Evolutionary conservation across 2,888 invertebrate species (phyloP).

Genomic region (Furcula furcula): DNA sequence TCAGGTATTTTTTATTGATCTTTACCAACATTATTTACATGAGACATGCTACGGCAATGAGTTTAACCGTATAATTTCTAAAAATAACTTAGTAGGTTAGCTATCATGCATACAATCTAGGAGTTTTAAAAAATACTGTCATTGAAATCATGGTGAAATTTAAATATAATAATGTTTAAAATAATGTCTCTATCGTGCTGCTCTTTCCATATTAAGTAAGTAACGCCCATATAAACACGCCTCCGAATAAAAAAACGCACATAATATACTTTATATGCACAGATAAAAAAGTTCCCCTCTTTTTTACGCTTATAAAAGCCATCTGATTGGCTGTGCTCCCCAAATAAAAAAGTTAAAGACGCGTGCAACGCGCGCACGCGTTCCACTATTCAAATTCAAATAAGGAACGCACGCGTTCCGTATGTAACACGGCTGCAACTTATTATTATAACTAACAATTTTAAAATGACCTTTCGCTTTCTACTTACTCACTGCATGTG

Average conservation of each 20-base stretch:
- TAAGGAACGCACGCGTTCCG: conserved; percentile 66
- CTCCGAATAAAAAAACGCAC: conserved; percentile 47
- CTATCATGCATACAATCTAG: no score
- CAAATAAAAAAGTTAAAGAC: conserved; percentile 75
- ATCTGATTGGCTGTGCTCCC: conserved; percentile 62
- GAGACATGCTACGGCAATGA: no score
- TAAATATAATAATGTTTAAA: no score
- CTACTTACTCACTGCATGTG: conserved; percentile 3
- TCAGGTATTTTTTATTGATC: no score
- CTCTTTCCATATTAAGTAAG: no score
- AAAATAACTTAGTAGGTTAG: no score
- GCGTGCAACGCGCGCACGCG: conserved; percentile 65
- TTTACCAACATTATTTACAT: no score
- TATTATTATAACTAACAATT: conserved; percentile 66
- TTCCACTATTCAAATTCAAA: conserved; percentile 68
- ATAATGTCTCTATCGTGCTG: no score
- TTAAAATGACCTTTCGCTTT: conserved; percentile 36
- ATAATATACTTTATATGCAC: conserved; percentile 26
- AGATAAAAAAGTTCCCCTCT: conserved; percentile 68
- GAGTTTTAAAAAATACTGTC: no score
- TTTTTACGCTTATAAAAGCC: conserved; percentile 58
- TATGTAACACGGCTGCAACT: conserved; percentile 68
- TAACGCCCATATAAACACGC: conserved; percentile 39
- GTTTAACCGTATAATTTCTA: no score
- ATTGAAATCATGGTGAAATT: no score